Evolutionary conservation across 2,888 invertebrate genomes (phyloP), one percentile per base, ranked within the genome.

Genomic region (Drosophila nigricruria): DNA sequence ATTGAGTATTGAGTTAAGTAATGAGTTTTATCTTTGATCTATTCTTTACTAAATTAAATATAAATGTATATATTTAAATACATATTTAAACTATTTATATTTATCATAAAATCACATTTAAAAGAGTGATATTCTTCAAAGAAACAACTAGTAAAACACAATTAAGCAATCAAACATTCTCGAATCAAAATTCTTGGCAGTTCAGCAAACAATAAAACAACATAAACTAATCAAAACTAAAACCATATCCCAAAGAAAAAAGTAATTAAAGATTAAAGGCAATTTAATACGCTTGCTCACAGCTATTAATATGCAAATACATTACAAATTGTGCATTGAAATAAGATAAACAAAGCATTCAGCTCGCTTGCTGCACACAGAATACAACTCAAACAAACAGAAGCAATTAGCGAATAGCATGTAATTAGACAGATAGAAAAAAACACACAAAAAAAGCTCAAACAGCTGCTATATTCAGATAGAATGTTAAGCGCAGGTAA

Each of bases 341-440:
- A 43, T 3, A 23, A 32, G 25, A 54, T 42, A 27, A 67, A 36
- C 23, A 20, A 57, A 45, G 25, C 34, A 23, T n/a, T 23, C 4
- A 42, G 20, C 38, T 27, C 56, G 50, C 25, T 52, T 52, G 50
- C 25, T 40, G 34, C 9, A 40, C 9, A 18, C 30, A 27, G 30
- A 43, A 30, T 65, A 5, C n/a, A 38, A 16, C 14, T 30, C 12
- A 30, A 36, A 49, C 25, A 40, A 32, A 53, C 45, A 52, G 23
- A 38, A 58, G 36, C 45, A 53, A 34, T 54, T 68, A 57, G 36
- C 23, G 42, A 50, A 53, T 20, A 40, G 12, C 32, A n/a, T 43
- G 30, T 45, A 64, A 50, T 42, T 47, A 30, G n/a, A 18, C 12
- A 56, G 10, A 18, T 16, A 27, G 27, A 18, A 40, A 32, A 34